These are phyloP conservation scores for Drosophila rufa DNA, from an alignment of 1,140 invertebrate genomes.

Conservation along the genomic window DNA sequence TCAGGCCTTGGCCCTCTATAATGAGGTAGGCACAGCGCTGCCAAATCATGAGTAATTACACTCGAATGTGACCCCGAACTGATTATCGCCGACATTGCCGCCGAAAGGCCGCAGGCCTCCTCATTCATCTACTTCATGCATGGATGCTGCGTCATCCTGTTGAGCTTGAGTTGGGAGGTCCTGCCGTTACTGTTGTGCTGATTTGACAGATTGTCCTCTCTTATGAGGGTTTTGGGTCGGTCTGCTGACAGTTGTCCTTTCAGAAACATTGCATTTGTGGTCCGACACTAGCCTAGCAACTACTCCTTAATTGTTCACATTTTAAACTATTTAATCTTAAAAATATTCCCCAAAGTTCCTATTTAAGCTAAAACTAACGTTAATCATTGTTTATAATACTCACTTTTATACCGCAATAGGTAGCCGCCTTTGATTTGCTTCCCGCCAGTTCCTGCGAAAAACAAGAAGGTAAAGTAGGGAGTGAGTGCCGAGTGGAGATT, in stretches of 20 bases:
- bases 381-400: conserved; percentile 78
- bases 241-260: conserved; percentile 27
- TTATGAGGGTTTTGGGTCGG: neutral
- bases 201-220: conserved; percentile 65
- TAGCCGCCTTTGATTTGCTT: conserved; percentile 89
- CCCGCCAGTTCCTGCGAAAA: conserved; percentile 87
- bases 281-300: neutral
- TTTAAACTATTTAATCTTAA: too few species aligned
- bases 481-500: neutral
- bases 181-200: conserved; percentile 55
- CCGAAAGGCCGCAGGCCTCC: neutral
- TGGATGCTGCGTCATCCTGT: conserved; percentile 58
- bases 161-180: conserved; percentile 28
- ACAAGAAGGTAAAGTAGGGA: neutral
- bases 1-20: conserved; percentile 14
- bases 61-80: conserved; percentile 58
- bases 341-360: too few species aligned
- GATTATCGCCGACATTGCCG: conserved; percentile 30
- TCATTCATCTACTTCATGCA: conserved; percentile 27
- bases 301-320: neutral
- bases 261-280: neutral
- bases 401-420: conserved; percentile 88
- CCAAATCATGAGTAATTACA: conserved; percentile 58
- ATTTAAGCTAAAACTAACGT: neutral
- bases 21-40: conserved; percentile 38